A percentile compares a stretch with the other conserved stretches of the same genome.
Evolutionary conservation across 2,888 invertebrate species (phyloP).

Genomic region (Athalia cordata): DNA sequence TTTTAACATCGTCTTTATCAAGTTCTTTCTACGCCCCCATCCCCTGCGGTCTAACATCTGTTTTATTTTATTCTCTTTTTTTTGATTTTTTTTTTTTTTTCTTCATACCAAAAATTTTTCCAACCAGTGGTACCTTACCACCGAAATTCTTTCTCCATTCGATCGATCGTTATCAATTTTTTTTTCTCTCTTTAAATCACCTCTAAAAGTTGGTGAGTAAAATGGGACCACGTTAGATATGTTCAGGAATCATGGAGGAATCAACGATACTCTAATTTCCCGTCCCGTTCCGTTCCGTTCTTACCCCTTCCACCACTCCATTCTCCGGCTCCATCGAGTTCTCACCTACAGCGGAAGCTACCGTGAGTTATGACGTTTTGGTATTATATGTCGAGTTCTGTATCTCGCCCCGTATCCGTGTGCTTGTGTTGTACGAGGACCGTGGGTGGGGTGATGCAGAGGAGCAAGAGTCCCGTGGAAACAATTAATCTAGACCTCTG

Average conservation of each 20-base stretch:
- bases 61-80: too few relatives aligned
- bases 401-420: constrained; percentile 36
- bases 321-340: not conserved
- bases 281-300: not conserved
- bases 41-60: too few relatives aligned
- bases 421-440: constrained; percentile 36
- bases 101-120: too few relatives aligned
- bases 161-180: too few relatives aligned
- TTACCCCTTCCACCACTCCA: not conserved
- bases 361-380: constrained; percentile 46
- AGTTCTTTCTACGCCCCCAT: not conserved
- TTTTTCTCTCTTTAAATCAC: too few relatives aligned
- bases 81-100: too few relatives aligned
- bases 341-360: constrained; percentile 45
- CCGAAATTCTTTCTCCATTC: too few relatives aligned
- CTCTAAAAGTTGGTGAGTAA: too few relatives aligned
- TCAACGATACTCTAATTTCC: not conserved
- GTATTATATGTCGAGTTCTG: constrained; percentile 30
- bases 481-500: constrained; percentile 72
- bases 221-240: too few relatives aligned
- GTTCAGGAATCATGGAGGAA: not conserved
- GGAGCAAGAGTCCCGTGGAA: constrained; percentile 69
- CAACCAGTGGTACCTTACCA: too few relatives aligned
- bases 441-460: constrained; percentile 42
- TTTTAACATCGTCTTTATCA: constrained; percentile 32